Percentiles rank a stretch among this genome's conserved stretches.
These are phyloP conservation scores for Aspidapion aeneum DNA, from an alignment of 2,888 invertebrate genomes.

Conservation along the genomic window DNA sequence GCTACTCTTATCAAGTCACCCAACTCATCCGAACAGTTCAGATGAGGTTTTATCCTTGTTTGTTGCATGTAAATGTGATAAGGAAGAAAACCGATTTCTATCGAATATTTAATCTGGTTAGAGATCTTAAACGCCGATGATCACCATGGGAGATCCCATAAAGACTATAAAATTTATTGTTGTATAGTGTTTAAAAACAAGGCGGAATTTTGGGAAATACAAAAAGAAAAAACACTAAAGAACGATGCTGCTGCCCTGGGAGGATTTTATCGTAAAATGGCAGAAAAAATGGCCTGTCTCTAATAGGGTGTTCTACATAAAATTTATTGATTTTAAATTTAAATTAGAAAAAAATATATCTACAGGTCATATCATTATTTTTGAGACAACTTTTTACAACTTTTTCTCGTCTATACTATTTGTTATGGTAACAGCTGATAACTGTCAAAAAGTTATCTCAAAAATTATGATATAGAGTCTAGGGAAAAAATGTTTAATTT, in stretches of 20 bases:
- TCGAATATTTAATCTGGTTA: neutral
- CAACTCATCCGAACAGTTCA: neutral
- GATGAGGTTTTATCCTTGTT: neutral
- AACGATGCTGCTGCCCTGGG: neutral
- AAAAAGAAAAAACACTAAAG: neutral
- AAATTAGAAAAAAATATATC: neutral
- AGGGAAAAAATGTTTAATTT: too few relatives aligned
- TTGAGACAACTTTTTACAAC: too few relatives aligned
- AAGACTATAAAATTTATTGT: slow-evolving; percentile 19
- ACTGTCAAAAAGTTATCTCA: too few relatives aligned
- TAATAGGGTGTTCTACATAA: neutral
- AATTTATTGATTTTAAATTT: neutral
- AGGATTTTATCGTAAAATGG: neutral
- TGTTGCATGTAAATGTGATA: neutral
- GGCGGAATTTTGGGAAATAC: neutral
- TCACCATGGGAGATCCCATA: slow-evolving; percentile 12
- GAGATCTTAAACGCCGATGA: neutral
- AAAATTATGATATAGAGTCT: too few relatives aligned
- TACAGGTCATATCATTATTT: too few relatives aligned
- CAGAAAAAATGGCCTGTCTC: neutral
- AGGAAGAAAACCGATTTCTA: neutral
- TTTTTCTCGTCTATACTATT: too few relatives aligned
- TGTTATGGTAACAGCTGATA: too few relatives aligned
- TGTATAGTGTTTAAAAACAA: slow-evolving; percentile 20
- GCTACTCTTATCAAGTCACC: neutral